These are phyloP conservation scores for Ochotona princeps DNA, from an alignment of 2,113 vertebrate species.

Conservation along the genomic window DNA sequence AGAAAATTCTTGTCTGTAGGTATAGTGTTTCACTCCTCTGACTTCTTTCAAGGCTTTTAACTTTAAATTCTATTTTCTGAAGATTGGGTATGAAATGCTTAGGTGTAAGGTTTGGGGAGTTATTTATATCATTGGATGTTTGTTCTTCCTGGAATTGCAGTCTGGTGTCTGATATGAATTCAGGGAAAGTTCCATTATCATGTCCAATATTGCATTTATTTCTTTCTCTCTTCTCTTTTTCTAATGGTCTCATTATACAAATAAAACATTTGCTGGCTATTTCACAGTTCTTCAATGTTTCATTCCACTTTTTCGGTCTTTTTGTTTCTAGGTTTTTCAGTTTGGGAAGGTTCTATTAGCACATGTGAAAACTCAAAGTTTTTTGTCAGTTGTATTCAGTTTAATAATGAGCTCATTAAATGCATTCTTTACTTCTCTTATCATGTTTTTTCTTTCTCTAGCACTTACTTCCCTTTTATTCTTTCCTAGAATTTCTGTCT, in stretches of 20 bases:
- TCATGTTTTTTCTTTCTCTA: not conserved
- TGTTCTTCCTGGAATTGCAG: not conserved
- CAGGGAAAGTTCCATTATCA: not conserved
- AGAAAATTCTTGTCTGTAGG: not conserved
- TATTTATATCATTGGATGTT: not conserved
- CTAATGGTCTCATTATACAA: not conserved
- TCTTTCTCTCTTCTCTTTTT: not conserved
- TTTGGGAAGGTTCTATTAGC: not conserved
- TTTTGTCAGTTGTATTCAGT: not conserved
- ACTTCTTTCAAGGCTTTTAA: not conserved
- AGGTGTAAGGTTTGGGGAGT: not conserved
- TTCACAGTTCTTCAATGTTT: not conserved
- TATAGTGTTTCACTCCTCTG: not conserved
- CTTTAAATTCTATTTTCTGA: not conserved
- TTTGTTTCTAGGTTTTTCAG: not conserved
- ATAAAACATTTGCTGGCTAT: not conserved
- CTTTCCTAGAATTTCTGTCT: not conserved
- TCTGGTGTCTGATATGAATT: not conserved
- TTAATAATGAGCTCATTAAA: not conserved
- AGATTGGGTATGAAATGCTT: too few relatives aligned
- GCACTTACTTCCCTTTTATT: not conserved
- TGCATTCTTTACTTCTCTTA: not conserved
- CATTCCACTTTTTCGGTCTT: not conserved
- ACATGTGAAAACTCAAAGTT: not conserved
- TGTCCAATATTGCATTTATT: not conserved